Evolutionary conservation across 1,140 invertebrate genomes (phyloP).

Genomic region (Mercenaria mercenaria): DNA sequence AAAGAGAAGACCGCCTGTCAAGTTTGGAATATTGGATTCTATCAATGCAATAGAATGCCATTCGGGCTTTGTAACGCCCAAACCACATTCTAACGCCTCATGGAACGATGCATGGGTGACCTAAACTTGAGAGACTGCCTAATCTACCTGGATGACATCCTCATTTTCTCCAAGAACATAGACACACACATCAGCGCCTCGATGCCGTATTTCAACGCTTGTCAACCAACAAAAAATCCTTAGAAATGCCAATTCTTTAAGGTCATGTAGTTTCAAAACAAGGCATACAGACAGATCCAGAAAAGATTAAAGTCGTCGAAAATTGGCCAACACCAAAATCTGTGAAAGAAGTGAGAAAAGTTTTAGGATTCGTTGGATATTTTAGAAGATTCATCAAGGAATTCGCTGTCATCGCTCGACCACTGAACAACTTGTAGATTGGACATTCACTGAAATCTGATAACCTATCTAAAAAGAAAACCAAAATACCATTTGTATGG

Average conservation of each 20-base stretch:
- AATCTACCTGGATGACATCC: background rate
- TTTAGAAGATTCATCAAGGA: background rate
- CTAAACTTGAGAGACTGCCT: background rate
- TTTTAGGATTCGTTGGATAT: background rate
- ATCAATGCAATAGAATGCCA: constrained; percentile 12
- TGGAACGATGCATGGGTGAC: constrained; percentile 11
- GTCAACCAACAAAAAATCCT: background rate
- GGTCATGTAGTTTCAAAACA: background rate
- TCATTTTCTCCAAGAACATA: background rate
- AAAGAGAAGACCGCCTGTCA: background rate
- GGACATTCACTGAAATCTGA: background rate
- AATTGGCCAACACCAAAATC: background rate
- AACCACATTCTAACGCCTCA: background rate
- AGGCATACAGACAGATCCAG: background rate
- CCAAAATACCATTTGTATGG: background rate
- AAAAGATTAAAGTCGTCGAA: background rate
- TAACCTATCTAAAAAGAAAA: background rate
- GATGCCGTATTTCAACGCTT: background rate
- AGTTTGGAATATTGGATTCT: background rate
- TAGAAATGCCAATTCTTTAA: background rate
- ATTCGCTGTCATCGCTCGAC: no score
- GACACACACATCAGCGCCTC: background rate
- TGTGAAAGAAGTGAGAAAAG: no score
- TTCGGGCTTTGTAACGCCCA: constrained; percentile 1
- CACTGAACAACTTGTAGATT: background rate